Evolutionary conservation across 2,113 vertebrate species (phyloP).

Genomic region (Leptodactylus fuscus): DNA sequence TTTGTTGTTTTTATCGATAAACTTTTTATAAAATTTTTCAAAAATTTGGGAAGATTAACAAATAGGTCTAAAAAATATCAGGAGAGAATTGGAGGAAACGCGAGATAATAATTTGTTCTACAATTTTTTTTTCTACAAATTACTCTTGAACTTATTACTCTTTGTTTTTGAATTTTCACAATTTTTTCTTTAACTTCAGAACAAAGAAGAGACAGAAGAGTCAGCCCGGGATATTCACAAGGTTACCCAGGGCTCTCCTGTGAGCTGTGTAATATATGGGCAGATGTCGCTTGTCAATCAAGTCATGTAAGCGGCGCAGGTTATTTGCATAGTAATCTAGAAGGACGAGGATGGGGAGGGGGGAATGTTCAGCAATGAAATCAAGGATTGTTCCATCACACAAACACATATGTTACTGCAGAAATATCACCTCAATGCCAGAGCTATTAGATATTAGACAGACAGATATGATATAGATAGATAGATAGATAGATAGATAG

Average conservation of each 20-base stretch:
- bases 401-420: constrained; percentile 7
- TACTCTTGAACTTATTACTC: too few species aligned
- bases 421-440: not conserved
- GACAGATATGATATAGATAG: not conserved
- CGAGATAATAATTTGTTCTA: too few species aligned
- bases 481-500: not conserved
- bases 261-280: constrained; percentile 25
- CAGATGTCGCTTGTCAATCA: constrained; percentile 44
- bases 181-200: not conserved
- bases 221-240: not conserved
- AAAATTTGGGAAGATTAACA: too few species aligned
- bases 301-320: not conserved
- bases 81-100: too few species aligned
- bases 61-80: too few species aligned
- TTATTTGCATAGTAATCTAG: constrained; percentile 36
- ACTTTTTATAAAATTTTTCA: too few species aligned
- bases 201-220: not conserved
- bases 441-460: not conserved
- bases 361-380: not conserved
- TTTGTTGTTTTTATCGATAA: too few species aligned
- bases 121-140: too few species aligned
- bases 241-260: not conserved
- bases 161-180: too few species aligned
- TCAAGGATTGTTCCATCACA: not conserved
- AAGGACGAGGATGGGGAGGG: not conserved